Evolutionary conservation across 2,797 vertebrate species (phyloP), one percentile per base, ranked within the genome.

Genomic region (Borostomias antarcticus): DNA sequence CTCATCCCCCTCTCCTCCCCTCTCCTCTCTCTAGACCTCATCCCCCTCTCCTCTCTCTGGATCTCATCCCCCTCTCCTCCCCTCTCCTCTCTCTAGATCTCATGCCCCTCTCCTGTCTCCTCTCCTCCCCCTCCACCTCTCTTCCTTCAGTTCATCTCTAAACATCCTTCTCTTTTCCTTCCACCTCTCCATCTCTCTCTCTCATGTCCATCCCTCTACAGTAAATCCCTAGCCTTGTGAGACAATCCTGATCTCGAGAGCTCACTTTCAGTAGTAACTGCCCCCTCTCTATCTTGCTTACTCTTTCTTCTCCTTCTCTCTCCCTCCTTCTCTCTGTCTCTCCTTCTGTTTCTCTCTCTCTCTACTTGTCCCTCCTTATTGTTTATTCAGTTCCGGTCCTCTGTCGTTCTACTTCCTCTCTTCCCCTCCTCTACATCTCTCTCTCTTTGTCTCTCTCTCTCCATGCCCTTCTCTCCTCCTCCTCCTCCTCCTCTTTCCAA

Each of bases 51-150:
- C 15, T 1, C 17, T 60, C 62, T 23, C 50, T 40, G 66, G 53
- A 29, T n/a, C 69, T 43, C 61, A 63, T 66, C 66, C 61, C 45
- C 58, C 2, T 60, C 72, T 61, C 69, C 52, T n/a, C n/a, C n/a
- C n/a, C n/a, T n/a, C n/a, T n/a, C n/a, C n/a, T n/a, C n/a, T 72
- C 71, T 66, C 64, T 80, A 63, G 50, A 73, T 70, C 59, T 52
- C 50, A 60, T 59, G n/a, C 53, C 0, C 6, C 59, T 62, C 37
- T 76, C 58, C 19, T 23, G n/a, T n/a, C 0, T 26, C 26, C 43
- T n/a, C 43, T 62, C 43, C 43, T 17, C 59, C 8, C 9, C 45
- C 10, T 19, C 15, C 10, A n/a, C n/a, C n/a, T n/a, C 37, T 40
- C 19, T 62, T 11, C 48, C 51, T 21, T 50, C 25, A 13, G 3